Evolutionary conservation across 2,888 invertebrate species (phyloP), one percentile per base, ranked within the genome.

Genomic region (Andrena chrysosceles): DNA sequence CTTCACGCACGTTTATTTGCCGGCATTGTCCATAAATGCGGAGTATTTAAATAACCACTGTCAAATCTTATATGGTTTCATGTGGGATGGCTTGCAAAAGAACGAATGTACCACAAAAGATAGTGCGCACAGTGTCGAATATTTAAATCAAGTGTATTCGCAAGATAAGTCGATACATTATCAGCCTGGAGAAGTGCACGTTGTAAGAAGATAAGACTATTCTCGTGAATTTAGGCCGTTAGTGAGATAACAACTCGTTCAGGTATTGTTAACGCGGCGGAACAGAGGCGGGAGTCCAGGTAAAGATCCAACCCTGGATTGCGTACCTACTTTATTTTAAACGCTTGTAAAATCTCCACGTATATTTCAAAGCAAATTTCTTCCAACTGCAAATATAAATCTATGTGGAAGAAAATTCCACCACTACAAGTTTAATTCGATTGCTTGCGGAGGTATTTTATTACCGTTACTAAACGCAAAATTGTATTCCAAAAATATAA

Each of bases 161-260:
- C 26, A 29, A 77, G 87, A 87, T 87, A 87, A 86, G 80, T 63
- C 83, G 86, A 86, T 82, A 73, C 31, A 60, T 67, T 63, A 73
- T 62, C 67, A 67, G 69, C 13, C 49, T 42, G 62, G 48, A 62
- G 75, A 81, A 83, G 71, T 74, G 76, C 75, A 66, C 80, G 76
- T 59, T 81, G 75, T 75, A 81, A 31, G 56, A 23, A 86, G 87
- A 87, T 86, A 87, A 83, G 85, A 31, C 68, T 66, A 70, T 59
- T 68, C 74, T 76, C 83, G 79, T 85, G 87, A 85, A 87, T 87
- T 85, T 75, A 83, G 62, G 69, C 81, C 77, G 83, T 79, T 86
- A 81, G 81, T 77, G 73, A 71, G 83, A 85, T 83, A 81, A 76
- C 74, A 73, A 56, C 71, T 67, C 68, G 71, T 60, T 81, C 69